Base-by-base conservation (phyloP, 2,113 vertebrate species). In the Poeciliopsis prolifica region DNA sequence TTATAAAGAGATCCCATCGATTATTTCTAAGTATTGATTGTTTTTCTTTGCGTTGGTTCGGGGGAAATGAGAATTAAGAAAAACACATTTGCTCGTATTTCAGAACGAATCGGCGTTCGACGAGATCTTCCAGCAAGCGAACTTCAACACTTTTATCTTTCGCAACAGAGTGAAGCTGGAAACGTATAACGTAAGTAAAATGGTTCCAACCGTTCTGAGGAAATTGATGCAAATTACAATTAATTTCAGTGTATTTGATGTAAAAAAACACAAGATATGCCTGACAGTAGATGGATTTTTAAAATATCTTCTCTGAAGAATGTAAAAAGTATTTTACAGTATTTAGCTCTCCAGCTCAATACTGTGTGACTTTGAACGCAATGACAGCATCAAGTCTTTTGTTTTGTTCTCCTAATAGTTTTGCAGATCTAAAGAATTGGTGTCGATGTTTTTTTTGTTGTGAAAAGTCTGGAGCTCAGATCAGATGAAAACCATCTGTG, bases 51-150 rank as follows among this genome's bases (percentile, higher is more conserved):
- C 48, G 35, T 9, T 31, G 77, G 54, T 68, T 3, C 58, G 5
- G 62, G 67, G 17, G 70, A 61, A 30, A 12, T 2, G 2, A 12
- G 10, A 11, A 37, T 37, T 37, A 42, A 0, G 48, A 26, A 33
- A 15, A 35, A 15, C 29, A 3, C 74, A 15, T 51, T 24, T 29
- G 1, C 63, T 70, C 2, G 54, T 68, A 71, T 28, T 48, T 1
- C 94, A 99, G 98, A 97, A 99, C 0, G 97, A 99, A 77, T 84
- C 94, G 22, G 97, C 97, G 0, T 99, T 96, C 77, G 97, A 98
- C 11, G 97, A 98, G 79, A 84, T 98, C 80, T 97, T 99, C 90
- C 96, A 99, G 70, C 95, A 96, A 44, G 97, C 97, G 88, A 98
- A 95, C 92, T 99, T 99, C 90, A 95, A 94, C 72, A 96, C 96